Evolutionary conservation across 2,797 vertebrate species (phyloP), one percentile per base, ranked within the genome.

Genomic region (Pelobates cultripes): DNA sequence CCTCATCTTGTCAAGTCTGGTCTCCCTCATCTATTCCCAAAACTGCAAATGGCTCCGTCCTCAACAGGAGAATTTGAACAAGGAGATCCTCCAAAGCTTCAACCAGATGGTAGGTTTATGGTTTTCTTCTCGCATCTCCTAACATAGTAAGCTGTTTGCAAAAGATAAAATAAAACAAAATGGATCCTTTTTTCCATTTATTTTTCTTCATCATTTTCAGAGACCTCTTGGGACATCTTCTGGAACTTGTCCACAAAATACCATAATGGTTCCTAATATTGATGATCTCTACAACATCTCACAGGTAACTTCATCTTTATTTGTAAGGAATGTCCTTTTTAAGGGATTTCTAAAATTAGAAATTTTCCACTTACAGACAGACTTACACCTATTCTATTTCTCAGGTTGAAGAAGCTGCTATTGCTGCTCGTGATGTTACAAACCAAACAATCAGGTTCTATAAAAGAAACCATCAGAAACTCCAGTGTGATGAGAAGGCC

Each of bases 81-180:
- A 15, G 51, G 3, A 57, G 71, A 73, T 73, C 51, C 71, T 73
- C 6, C 28, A 17, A 17, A 73, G n/a, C 41, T 73, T 73, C 41
- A 15, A 73, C 28, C 12, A 57, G 71, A 73, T 60, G 71, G 71
- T 60, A 13, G 41, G 71, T 73, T 57, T n/a, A 28, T 12, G 4
- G 14, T 12, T 51, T 0, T 0, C 41, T 40, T 17, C n/a, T 42
- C 47, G 4, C 41, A 9, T 72, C 47, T 72, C 17, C 47, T 53
- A 1, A 28, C 28, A 1, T 28, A 2, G 28, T 2, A 28, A 1
- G 28, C 1, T 28, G 2, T 28, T 28, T 28, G 28, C 28, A 28
- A 28, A 28, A 28, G 2, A 1, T 28, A 28, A 28, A 28, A n/a
- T n/a, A n/a, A n/a, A n/a, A n/a, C n/a, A n/a, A n/a, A n/a, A 2